A percentile compares a stretch with the other conserved stretches of the same genome.
Conservation (phyloP, 1,140 invertebrate genomes). For the Drosophila melanica region DNA sequence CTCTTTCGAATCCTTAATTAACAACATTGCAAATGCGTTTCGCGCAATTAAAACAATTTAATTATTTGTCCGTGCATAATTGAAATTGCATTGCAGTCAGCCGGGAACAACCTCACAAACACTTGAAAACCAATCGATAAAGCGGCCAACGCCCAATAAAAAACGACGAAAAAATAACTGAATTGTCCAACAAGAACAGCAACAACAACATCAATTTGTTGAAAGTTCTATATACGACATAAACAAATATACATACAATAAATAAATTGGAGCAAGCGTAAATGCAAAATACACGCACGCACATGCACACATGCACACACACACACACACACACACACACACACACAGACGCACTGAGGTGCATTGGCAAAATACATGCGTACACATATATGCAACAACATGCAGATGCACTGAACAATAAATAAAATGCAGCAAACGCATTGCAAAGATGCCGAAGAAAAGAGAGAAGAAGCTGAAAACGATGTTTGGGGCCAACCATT, state of each 20-base stretch:
- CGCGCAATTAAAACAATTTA: slow-evolving; percentile 77
- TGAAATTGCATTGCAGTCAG: slow-evolving; percentile 66
- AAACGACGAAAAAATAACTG: slow-evolving; percentile 52
- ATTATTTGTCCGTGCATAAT: slow-evolving; percentile 81
- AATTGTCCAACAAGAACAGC: slow-evolving; percentile 43
- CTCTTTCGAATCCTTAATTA: slow-evolving; percentile 59
- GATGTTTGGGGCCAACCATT: slow-evolving; percentile 7
- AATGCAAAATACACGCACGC: slow-evolving; percentile 68
- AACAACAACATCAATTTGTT: slow-evolving; percentile 72
- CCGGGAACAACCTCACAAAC: slow-evolving; percentile 30
- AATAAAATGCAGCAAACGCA: slow-evolving; percentile 64
- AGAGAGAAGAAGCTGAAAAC: slow-evolving; percentile 21
- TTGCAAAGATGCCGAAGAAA: slow-evolving; percentile 62
- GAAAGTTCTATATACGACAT: slow-evolving; percentile 79
- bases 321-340: slow-evolving; percentile 31
- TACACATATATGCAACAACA: slow-evolving; percentile 64
- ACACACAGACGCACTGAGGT: slow-evolving; percentile 47
- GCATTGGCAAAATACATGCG: slow-evolving; percentile 40
- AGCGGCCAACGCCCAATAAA: slow-evolving; percentile 80
- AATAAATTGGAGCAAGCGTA: slow-evolving; percentile 82
- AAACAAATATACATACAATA: slow-evolving; percentile 82
- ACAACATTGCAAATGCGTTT: slow-evolving; percentile 58
- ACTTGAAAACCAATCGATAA: slow-evolving; percentile 74
- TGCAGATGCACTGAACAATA: slow-evolving; percentile 48
- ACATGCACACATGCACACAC: slow-evolving; percentile 13